Percentiles rank a stretch among this genome's conserved stretches.
These are phyloP conservation scores for Ornithoptera alexandrae DNA, from an alignment of 2,888 invertebrate species.

Conservation along the genomic window DNA sequence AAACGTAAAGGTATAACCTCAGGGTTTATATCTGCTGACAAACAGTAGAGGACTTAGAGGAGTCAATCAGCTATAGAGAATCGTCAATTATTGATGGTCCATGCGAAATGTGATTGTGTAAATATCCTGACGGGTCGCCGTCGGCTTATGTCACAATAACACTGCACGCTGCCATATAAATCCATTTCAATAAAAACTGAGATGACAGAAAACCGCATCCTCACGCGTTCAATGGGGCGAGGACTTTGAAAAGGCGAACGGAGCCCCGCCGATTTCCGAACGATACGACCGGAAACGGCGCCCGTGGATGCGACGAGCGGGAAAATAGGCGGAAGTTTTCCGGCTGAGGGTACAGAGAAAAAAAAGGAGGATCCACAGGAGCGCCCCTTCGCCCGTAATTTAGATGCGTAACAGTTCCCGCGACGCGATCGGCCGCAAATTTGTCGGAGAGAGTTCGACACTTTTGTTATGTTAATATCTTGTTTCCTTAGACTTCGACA, in stretches of 20 bases:
- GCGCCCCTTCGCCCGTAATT: constrained; percentile 60
- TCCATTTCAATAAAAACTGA: not conserved
- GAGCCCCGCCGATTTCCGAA: constrained; percentile 65
- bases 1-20: no score
- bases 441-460: constrained; percentile 69
- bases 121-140: no score
- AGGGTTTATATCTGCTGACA: no score
- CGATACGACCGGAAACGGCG: constrained; percentile 61
- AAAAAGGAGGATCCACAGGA: constrained; percentile 60
- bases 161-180: not conserved
- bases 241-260: constrained; percentile 31
- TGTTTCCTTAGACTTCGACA: no score
- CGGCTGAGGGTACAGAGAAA: constrained; percentile 39
- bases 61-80: no score
- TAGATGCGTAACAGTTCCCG: constrained; percentile 73
- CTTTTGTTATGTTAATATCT: constrained; percentile 74
- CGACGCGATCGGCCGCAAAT: constrained; percentile 72
- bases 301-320: constrained; percentile 74
- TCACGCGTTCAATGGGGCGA: constrained; percentile 42
- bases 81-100: no score
- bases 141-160: no score
- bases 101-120: no score
- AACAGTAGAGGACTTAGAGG: no score
- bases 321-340: constrained; percentile 79
- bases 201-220: constrained; percentile 44